A percentile compares a stretch with the other conserved stretches of the same genome.
Evolutionary conservation across 2,888 invertebrate species (phyloP).

Genomic region (Nasonia oneida): DNA sequence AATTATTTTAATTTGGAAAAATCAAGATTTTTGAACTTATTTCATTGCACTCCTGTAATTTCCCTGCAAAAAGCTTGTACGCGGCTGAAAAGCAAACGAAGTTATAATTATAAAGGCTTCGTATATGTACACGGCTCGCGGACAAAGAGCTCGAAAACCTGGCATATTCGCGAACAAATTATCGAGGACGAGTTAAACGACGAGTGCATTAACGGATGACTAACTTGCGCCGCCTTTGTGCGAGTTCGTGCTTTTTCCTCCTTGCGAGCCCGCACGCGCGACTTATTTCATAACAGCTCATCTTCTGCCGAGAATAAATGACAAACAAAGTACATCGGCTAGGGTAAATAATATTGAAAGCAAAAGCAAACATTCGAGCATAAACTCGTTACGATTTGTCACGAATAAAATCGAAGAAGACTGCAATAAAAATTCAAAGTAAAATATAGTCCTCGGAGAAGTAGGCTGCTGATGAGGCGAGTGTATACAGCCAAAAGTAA

Average conservation of each 20-base stretch:
- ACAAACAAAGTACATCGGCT: not conserved
- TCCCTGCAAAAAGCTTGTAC: not conserved
- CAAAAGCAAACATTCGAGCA: not conserved
- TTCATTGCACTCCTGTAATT: not conserved
- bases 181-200: conserved; percentile 62
- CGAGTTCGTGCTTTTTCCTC: not conserved
- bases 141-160: conserved; percentile 51
- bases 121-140: not conserved
- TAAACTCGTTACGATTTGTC: not conserved
- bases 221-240: conserved; percentile 54
- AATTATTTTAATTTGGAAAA: not conserved
- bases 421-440: not conserved
- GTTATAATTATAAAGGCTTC: conserved; percentile 24
- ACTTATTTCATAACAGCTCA: conserved; percentile 58
- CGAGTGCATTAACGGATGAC: conserved; percentile 59
- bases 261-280: not conserved
- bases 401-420: not conserved
- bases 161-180: conserved; percentile 58
- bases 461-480: not conserved
- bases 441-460: not conserved
- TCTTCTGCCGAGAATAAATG: not conserved
- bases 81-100: conserved; percentile 7
- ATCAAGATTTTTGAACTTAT: not conserved
- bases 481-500: not conserved
- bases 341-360: not conserved